Conservation (phyloP, 2,797 vertebrate species). For the Smutsia temminckii region DNA sequence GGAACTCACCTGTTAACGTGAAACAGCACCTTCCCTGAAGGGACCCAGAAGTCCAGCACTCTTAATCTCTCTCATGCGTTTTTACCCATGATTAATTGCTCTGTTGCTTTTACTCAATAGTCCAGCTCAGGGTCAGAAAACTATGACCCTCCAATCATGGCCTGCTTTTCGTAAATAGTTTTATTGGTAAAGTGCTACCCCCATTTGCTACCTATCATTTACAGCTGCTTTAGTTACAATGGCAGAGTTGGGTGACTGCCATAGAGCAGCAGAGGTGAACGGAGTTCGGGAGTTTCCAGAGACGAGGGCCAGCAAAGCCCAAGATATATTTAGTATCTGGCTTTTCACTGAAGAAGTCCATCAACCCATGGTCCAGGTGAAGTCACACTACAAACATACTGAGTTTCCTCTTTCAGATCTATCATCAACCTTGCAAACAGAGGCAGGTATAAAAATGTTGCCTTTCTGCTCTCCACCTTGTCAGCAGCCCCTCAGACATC, state of each 20-base stretch:
- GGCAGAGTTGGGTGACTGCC: neutral
- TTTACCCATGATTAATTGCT: neutral
- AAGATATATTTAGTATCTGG: neutral
- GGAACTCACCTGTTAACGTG: neutral
- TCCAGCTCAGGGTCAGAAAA: neutral
- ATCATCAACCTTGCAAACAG: accelerated
- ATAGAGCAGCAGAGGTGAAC: neutral
- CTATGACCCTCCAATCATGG: neutral
- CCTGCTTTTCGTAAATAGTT: neutral
- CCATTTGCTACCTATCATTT: neutral
- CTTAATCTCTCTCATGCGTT: neutral
- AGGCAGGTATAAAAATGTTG: accelerated
- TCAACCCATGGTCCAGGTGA: neutral
- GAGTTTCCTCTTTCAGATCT: neutral
- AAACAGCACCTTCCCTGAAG: neutral
- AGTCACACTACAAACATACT: neutral
- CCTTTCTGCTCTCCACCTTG: accelerated
- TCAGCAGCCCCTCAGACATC: neutral
- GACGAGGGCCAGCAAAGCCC: neutral
- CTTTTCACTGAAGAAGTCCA: neutral
- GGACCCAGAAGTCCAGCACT: neutral
- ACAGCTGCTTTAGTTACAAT: accelerated
- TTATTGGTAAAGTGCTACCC: neutral
- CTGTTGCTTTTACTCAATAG: accelerated
- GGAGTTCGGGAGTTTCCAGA: neutral